phyloP scores from a whole-genome alignment of 2,888 invertebrate species.

The Campoplex nolae region DNA sequence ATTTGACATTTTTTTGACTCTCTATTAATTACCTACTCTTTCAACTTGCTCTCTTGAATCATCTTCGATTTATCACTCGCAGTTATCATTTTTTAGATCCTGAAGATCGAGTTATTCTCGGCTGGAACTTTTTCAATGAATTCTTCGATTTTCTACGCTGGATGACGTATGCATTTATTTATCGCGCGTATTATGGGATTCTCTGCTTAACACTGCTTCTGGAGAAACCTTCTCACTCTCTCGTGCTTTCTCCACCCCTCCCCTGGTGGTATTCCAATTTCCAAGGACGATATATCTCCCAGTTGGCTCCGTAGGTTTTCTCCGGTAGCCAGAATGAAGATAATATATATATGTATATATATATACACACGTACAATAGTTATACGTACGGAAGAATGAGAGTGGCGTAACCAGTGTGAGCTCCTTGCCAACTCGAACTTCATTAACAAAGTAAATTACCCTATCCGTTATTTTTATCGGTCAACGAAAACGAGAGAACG shows the following conservation, averaged over 20 bases:
- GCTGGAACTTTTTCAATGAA: not conserved
- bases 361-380: not conserved
- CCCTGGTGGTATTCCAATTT: constrained; percentile 77
- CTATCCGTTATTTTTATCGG: constrained; percentile 80
- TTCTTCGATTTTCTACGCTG: constrained; percentile 12
- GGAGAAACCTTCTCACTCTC: constrained; percentile 48
- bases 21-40: not conserved
- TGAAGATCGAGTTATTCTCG: not conserved
- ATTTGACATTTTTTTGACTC: not conserved
- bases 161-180: constrained; percentile 4
- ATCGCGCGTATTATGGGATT: constrained; percentile 27
- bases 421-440: constrained; percentile 79
- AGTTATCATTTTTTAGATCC: not conserved
- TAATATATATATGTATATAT: not conserved
- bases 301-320: constrained; percentile 76
- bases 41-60: not conserved
- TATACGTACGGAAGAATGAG: constrained; percentile 31
- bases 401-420: constrained; percentile 63
- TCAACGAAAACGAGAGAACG: constrained; percentile 49
- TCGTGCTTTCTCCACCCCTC: constrained; percentile 47
- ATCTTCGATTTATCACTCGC: not conserved
- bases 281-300: constrained; percentile 77
- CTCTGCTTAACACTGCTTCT: constrained; percentile 38
- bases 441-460: constrained; percentile 81
- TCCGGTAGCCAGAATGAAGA: constrained; percentile 53